phyloP scores from a whole-genome alignment of 2,797 vertebrate genomes.

The Limosa lapponica region DNA sequence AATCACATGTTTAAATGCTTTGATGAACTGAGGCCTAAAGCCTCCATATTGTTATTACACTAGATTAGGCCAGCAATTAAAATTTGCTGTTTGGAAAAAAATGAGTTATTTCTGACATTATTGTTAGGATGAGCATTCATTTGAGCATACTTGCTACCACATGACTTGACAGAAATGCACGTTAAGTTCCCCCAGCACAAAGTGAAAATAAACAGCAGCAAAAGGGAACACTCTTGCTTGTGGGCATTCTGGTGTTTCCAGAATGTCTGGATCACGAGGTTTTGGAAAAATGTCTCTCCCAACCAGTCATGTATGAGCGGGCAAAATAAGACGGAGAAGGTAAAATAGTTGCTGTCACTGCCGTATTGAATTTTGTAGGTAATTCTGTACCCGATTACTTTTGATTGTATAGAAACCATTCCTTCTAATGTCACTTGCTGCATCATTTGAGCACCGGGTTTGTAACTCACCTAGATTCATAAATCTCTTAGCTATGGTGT shows the following conservation, averaged over 20 bases:
- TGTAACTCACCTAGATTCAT: not conserved
- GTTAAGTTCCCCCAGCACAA: not conserved
- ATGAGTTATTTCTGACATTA: not conserved
- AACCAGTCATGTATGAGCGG: not conserved
- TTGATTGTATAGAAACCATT: not conserved
- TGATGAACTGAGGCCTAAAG: not conserved
- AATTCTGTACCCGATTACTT: not conserved
- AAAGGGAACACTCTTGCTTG: not conserved
- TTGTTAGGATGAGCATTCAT: not conserved
- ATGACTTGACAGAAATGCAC: not conserved
- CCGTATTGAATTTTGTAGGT: not conserved
- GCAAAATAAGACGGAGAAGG: not conserved
- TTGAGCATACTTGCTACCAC: not conserved
- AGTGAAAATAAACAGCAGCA: not conserved
- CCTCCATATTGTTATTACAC: not conserved
- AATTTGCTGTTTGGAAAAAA: not conserved
- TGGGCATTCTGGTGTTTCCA: conserved; percentile 10
- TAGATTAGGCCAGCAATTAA: not conserved
- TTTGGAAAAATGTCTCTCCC: not conserved
- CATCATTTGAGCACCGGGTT: not conserved
- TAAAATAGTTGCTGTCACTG: not conserved
- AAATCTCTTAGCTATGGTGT: not conserved
- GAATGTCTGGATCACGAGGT: not conserved
- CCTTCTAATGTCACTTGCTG: not conserved
- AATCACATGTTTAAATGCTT: not conserved